Evolutionary conservation across 2,888 invertebrate genomes (phyloP).

Genomic region (Mesochorus sp.): DNA sequence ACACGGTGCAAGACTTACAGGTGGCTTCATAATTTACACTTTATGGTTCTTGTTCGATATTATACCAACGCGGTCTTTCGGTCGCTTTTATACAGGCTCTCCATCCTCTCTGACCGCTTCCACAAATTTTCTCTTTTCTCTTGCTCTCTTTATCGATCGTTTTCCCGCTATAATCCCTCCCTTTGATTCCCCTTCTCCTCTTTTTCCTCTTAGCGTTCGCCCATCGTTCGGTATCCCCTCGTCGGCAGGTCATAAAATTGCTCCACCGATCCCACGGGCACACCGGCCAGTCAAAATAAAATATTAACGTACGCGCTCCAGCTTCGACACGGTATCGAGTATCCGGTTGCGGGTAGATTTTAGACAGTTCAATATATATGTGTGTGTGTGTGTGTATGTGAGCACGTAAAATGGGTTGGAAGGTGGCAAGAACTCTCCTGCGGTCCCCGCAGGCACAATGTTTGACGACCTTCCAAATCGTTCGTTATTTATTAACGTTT

Average conservation of each 20-base stretch:
- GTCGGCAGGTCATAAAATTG: constrained; percentile 69
- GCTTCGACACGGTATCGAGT: constrained; percentile 49
- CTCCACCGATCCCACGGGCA: constrained; percentile 62
- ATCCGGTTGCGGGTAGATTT: constrained; percentile 36
- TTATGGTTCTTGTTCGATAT: constrained; percentile 67
- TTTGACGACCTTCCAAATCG: constrained; percentile 8
- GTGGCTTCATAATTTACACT: constrained; percentile 71
- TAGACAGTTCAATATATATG: neutral
- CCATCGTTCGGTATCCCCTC: constrained; percentile 44
- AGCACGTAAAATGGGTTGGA: neutral
- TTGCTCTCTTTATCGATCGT: constrained; percentile 3
- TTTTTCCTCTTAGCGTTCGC: constrained; percentile 12
- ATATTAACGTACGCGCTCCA: constrained; percentile 54
- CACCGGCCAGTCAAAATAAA: constrained; percentile 60
- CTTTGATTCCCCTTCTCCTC: neutral
- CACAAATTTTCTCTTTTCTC: constrained; percentile 48
- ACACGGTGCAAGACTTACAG: constrained; percentile 55
- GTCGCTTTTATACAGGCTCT: constrained; percentile 33
- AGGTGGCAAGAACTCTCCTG: neutral
- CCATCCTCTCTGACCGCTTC: constrained; percentile 39
- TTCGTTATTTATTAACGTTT: constrained; percentile 12
- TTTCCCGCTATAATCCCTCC: constrained; percentile 18
- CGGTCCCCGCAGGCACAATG: neutral
- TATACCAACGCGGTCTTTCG: constrained; percentile 45
- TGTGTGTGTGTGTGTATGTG: constrained; percentile 1